Evolutionary conservation across 1,140 invertebrate genomes (phyloP).

Genomic region (Nymphalis io): DNA sequence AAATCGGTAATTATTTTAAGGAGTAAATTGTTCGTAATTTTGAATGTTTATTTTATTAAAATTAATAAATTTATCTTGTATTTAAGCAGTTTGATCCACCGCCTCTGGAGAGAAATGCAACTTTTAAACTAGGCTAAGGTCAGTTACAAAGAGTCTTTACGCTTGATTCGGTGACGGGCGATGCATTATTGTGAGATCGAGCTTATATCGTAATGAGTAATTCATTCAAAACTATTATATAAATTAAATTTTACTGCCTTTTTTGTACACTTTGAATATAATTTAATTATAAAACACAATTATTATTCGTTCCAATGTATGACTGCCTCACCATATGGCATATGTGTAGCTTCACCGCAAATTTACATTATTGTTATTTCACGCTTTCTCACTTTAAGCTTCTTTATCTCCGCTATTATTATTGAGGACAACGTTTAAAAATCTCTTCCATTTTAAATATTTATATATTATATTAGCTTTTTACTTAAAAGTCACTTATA

Average conservation of each 20-base stretch:
- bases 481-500: no score
- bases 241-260: not conserved
- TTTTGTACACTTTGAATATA: no score
- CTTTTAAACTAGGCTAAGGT: conserved; percentile 56
- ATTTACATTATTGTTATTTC: no score
- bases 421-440: no score
- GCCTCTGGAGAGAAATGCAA: conserved; percentile 49
- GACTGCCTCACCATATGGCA: no score
- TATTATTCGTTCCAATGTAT: no score
- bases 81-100: conserved; percentile 58
- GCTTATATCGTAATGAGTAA: not conserved
- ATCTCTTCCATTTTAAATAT: no score
- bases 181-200: conserved; percentile 11
- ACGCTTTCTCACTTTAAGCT: no score
- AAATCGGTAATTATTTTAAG: conserved; percentile 12
- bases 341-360: no score
- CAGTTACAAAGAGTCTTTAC: conserved; percentile 44
- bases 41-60: not conserved
- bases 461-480: no score
- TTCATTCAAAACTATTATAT: not conserved
- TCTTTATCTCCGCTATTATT: no score
- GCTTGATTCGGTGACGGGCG: conserved; percentile 51
- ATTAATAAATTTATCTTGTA: conserved; percentile 43
- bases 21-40: not conserved
- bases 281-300: no score